phyloP scores from a whole-genome alignment of 2,113 vertebrate genomes.

The Ascaphus truei region DNA sequence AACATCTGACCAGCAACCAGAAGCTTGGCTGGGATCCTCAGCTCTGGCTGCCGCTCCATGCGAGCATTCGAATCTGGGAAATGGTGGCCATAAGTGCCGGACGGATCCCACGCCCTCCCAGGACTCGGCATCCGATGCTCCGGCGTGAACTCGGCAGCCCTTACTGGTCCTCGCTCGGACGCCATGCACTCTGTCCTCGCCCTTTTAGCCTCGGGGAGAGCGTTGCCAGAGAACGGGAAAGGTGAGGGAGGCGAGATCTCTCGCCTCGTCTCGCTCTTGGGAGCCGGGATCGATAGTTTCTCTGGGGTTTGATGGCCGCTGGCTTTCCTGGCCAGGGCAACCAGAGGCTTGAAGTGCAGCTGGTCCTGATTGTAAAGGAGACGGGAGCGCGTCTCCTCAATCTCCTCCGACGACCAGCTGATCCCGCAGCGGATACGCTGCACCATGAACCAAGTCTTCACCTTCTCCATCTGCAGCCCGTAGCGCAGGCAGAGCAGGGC shows the following conservation, averaged over 20 bases:
- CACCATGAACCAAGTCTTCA: slow-evolving; percentile 90
- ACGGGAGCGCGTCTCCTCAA: slow-evolving; percentile 76
- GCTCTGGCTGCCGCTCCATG: background rate
- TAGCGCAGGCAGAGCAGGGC: slow-evolving; percentile 68
- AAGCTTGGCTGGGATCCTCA: background rate
- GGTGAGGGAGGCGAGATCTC: slow-evolving; percentile 27
- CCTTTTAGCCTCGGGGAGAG: background rate
- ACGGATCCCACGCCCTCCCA: background rate
- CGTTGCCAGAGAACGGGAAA: background rate
- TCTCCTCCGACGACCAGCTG: slow-evolving; percentile 88
- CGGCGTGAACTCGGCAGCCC: no score
- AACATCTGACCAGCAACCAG: background rate
- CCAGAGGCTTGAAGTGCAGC: slow-evolving; percentile 55
- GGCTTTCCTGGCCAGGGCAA: slow-evolving; percentile 47
- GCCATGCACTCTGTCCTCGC: background rate
- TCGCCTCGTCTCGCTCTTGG: slow-evolving; percentile 13
- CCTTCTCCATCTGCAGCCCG: slow-evolving; percentile 80
- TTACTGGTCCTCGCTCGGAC: background rate
- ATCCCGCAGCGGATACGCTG: slow-evolving; percentile 88
- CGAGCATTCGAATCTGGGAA: background rate
- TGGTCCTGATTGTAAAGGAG: slow-evolving; percentile 56
- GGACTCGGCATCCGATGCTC: background rate
- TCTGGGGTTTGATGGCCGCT: slow-evolving; percentile 38
- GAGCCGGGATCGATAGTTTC: slow-evolving; percentile 1
- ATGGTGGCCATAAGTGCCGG: background rate